Base-by-base conservation (phyloP, 2,797 vertebrate genomes). In the Philypnodon macrostomus region DNA sequence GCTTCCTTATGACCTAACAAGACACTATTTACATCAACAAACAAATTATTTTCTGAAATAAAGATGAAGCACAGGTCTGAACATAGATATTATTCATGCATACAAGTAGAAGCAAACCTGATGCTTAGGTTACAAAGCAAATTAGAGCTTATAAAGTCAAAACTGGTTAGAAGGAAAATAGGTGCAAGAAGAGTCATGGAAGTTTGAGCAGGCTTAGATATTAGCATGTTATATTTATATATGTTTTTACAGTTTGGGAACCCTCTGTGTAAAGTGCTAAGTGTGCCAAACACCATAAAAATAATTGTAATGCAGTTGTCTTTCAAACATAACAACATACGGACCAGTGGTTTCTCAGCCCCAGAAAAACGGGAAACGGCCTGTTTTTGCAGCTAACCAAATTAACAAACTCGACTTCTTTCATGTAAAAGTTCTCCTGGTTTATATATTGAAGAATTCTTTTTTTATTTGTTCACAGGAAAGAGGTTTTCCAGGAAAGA, bases 381-480 rank as follows among this genome's bases (percentile, higher is more conserved):
- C 87, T 68, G 89, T 91, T 90, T 90, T 88, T 68, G 44, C 88
- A 89, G 48, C 89, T 65, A 91, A 90, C 90, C 89, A 77, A 76
- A 65, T 57, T 33, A 62, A 59, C 62, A 67, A 44, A 18, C 26
- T 12, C 5, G 41, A 2, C 15, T 44, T 12, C 16, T 11, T 1
- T 6, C 41, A 2, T 19, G 41, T 15, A 30, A 44, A 44, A 44
- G 41, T 16, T 44, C 41, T 10, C 13, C 26, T 8, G 15, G 5
- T 6, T 1, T 18, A 6, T n/a, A n/a, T n/a, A 8, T 3, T 29
- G n/a, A 41, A 11, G 21, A 11, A 1, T 9, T 14, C 9, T 11
- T 14, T 33, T 33, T 57, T 60, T 72, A 47, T 60, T 17, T 3
- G 49, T 63, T 16, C 2, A 18, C 47, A 10, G 46, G 45, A 46